Evolutionary conservation across 2,113 vertebrate species (phyloP).

Genomic region (Pagrus major): DNA sequence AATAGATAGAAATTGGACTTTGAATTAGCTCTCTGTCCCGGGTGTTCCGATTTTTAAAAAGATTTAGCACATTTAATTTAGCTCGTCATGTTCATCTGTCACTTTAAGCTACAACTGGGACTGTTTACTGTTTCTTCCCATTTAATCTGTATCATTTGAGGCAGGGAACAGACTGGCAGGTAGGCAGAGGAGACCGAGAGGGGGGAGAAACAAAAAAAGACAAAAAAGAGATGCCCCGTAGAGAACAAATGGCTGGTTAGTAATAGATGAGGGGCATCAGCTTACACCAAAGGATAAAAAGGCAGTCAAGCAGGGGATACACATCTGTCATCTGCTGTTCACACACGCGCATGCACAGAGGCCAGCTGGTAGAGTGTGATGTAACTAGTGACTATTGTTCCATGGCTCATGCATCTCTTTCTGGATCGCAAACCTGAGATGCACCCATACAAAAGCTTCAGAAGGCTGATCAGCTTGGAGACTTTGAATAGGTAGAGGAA

Average conservation of each 20-base stretch:
- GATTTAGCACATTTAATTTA: constrained; percentile 20
- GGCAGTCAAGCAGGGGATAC: constrained; percentile 69
- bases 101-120: constrained; percentile 32
- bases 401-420: constrained; percentile 37
- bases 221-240: constrained; percentile 53
- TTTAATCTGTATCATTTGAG: constrained; percentile 44
- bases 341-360: constrained; percentile 33
- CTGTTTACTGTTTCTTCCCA: constrained; percentile 52
- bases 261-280: constrained; percentile 78
- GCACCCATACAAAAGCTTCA: constrained; percentile 14
- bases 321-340: constrained; percentile 73
- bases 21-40: constrained; percentile 13
- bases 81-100: constrained; percentile 44
- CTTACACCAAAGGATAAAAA: constrained; percentile 77
- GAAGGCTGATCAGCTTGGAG: not conserved
- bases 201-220: constrained; percentile 18
- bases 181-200: constrained; percentile 27
- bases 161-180: constrained; percentile 39
- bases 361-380: constrained; percentile 67
- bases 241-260: constrained; percentile 77
- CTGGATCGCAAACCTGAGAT: constrained; percentile 30
- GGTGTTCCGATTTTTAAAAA: not conserved
- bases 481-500: not conserved
- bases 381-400: constrained; percentile 69
- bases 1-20: constrained; percentile 12